These are phyloP conservation scores for Microchrysa polita DNA, from an alignment of 2,888 invertebrate genomes.

Conservation along the genomic window DNA sequence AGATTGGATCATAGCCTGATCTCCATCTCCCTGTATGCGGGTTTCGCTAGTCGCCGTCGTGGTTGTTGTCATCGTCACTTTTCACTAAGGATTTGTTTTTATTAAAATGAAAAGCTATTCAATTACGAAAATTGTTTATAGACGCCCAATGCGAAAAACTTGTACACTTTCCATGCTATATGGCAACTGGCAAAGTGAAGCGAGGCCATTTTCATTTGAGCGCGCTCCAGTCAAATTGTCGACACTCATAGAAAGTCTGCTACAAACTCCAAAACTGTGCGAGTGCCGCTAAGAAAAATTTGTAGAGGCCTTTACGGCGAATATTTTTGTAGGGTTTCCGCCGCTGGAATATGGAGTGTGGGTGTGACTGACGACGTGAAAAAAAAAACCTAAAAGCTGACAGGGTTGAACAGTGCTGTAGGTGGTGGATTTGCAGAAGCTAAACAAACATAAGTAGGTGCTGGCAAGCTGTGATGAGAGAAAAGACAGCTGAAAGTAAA, in stretches of 20 bases:
- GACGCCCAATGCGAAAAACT: constrained; percentile 9
- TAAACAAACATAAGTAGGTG: too few species aligned
- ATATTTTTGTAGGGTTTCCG: too few species aligned
- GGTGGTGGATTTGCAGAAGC: too few species aligned
- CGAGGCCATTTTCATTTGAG: neutral
- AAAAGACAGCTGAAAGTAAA: too few species aligned
- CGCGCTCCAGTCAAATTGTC: neutral
- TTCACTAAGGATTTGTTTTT: constrained; percentile 6
- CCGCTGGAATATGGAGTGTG: too few species aligned
- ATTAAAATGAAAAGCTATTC: constrained; percentile 35
- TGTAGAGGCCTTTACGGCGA: neutral
- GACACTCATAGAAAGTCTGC: neutral
- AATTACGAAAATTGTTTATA: constrained; percentile 33
- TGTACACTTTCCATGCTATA: neutral
- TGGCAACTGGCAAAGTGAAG: neutral
- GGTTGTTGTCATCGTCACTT: neutral
- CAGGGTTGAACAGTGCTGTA: too few species aligned
- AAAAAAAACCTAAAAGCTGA: too few species aligned
- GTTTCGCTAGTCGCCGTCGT: neutral
- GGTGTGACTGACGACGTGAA: too few species aligned
- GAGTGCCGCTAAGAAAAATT: neutral
- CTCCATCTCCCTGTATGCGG: too few species aligned
- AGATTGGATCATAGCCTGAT: too few species aligned
- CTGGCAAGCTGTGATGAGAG: too few species aligned
- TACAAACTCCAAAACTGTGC: neutral